Evolutionary conservation across 2,113 vertebrate genomes (phyloP).

Genomic region (Nyctereutes procyonoides): DNA sequence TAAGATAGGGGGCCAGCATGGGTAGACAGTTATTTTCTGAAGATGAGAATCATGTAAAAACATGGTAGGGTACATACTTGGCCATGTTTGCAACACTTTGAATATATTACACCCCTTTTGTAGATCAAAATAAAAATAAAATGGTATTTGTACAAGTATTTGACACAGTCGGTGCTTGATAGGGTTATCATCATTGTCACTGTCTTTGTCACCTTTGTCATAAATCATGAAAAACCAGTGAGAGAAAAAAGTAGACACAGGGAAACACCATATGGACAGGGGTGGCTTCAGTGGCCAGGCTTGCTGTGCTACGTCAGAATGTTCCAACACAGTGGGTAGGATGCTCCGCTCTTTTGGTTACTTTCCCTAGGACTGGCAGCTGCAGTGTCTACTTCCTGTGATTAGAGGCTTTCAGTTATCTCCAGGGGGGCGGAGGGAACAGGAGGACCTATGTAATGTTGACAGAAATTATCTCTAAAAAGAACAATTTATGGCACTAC

Average conservation of each 20-base stretch:
- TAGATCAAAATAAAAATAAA: not conserved
- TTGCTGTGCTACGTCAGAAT: not conserved
- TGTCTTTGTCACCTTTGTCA: not conserved
- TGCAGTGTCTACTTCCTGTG: not conserved
- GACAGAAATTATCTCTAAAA: constrained; percentile 39
- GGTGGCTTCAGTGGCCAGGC: not conserved
- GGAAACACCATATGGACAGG: constrained; percentile 31
- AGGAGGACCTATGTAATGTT: constrained; percentile 22
- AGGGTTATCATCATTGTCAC: not conserved
- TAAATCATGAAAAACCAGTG: not conserved
- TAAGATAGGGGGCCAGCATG: not conserved
- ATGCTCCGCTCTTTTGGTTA: not conserved
- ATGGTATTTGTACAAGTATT: not conserved
- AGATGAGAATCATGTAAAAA: not conserved
- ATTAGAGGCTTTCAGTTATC: not conserved
- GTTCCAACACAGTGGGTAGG: not conserved
- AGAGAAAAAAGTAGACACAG: not conserved
- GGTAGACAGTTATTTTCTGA: not conserved
- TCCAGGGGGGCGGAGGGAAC: not conserved
- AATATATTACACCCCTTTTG: not conserved
- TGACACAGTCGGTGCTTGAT: not conserved
- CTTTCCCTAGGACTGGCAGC: not conserved
- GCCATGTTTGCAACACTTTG: not conserved
- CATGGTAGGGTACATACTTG: not conserved
- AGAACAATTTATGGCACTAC: not conserved